Percentiles rank a stretch among this genome's conserved stretches.
phyloP scores from a whole-genome alignment of 2,797 vertebrate species.

The Coranthus polyacanthus region DNA sequence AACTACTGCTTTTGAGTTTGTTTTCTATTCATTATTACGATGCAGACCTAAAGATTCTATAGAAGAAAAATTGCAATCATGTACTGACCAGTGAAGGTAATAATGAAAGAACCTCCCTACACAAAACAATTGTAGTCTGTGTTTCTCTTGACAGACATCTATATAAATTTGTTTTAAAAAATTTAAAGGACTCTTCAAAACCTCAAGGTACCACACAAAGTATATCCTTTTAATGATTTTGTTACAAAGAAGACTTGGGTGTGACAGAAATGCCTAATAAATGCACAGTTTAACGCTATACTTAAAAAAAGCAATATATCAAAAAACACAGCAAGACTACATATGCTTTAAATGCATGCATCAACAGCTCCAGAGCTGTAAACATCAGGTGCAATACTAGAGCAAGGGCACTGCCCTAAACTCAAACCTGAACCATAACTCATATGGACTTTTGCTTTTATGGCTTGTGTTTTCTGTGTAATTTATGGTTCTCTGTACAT shows the following conservation, averaged over 20 bases:
- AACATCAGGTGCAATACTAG: conserved; percentile 45
- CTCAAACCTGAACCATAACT: conserved; percentile 35
- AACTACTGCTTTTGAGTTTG: conserved; percentile 11
- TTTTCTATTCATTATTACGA: conserved; percentile 1
- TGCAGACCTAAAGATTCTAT: not conserved
- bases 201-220: not conserved
- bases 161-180: not conserved
- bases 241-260: not conserved
- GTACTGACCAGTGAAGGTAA: not conserved
- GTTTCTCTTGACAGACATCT: not conserved
- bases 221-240: not conserved
- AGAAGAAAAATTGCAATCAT: not conserved
- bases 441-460: conserved; percentile 12
- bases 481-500: conserved; percentile 24
- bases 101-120: not conserved
- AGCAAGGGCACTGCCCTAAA: conserved; percentile 34
- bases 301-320: conserved; percentile 4
- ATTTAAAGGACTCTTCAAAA: conserved; percentile 5
- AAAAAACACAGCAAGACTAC: conserved; percentile 6
- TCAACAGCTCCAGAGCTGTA: conserved; percentile 25
- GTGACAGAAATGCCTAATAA: not conserved
- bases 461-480: conserved; percentile 11
- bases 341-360: not conserved
- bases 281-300: not conserved
- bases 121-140: too few relatives aligned